Evolutionary conservation across 1,140 invertebrate species (phyloP).

Genomic region (Psix sp.): DNA sequence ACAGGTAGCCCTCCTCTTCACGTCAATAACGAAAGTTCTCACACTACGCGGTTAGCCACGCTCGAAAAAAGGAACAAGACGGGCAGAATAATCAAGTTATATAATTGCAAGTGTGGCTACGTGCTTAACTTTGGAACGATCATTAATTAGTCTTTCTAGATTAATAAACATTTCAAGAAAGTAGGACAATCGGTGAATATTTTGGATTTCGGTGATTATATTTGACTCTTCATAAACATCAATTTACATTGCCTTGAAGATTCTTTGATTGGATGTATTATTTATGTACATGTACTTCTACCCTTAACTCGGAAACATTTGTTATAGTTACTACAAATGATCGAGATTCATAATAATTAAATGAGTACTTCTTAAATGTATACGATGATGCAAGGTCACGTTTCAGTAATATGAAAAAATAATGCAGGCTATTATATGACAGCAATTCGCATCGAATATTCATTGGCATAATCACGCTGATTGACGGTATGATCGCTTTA

Average conservation of each 20-base stretch:
- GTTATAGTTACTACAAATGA: background rate
- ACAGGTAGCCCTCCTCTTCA: constrained; percentile 57
- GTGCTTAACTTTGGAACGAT: constrained; percentile 36
- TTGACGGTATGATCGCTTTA: constrained; percentile 75
- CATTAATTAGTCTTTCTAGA: constrained; percentile 11
- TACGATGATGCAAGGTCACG: constrained; percentile 34
- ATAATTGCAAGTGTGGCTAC: constrained; percentile 39
- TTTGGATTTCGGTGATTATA: too few relatives aligned
- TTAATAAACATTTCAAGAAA: constrained; percentile 10
- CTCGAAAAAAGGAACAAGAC: constrained; percentile 12
- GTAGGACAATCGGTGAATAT: too few relatives aligned
- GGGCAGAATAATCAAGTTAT: constrained; percentile 38
- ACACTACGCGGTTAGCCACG: constrained; percentile 26
- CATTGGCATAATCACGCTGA: constrained; percentile 71
- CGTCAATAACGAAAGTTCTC: constrained; percentile 56
- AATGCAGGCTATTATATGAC: constrained; percentile 26
- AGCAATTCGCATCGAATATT: constrained; percentile 67
- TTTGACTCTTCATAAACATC: too few relatives aligned
- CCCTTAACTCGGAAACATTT: too few relatives aligned
- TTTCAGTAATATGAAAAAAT: constrained; percentile 39
- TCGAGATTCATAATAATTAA: constrained; percentile 4
- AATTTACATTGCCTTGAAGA: too few relatives aligned
- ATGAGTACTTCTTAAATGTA: constrained; percentile 17
- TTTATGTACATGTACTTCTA: too few relatives aligned
- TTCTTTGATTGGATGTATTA: too few relatives aligned